Evolutionary conservation across 2,113 vertebrate genomes (phyloP).

Genomic region (Cephalopterus ornatus): DNA sequence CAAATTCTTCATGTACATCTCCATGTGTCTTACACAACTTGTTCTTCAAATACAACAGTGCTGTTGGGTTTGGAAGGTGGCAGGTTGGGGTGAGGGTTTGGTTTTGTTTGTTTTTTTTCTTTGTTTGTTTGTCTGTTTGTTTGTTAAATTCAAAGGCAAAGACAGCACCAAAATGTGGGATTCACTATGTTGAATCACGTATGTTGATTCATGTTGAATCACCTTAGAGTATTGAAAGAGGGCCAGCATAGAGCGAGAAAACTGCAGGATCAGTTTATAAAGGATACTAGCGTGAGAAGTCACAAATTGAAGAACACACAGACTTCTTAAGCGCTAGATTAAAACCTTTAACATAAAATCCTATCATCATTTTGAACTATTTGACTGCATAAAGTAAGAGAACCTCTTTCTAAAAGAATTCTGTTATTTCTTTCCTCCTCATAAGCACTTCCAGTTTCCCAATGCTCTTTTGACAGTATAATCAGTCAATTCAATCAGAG

Average conservation of each 20-base stretch:
- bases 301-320: conserved; percentile 31
- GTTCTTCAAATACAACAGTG: not conserved
- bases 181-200: not conserved
- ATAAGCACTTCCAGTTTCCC: conserved; percentile 65
- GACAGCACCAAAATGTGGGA: not conserved
- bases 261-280: not conserved
- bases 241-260: not conserved
- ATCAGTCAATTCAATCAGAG: conserved; percentile 87
- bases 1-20: not conserved
- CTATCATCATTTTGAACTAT: conserved; percentile 65
- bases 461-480: conserved; percentile 78
- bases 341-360: conserved; percentile 60
- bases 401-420: conserved; percentile 60
- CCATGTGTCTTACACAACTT: not conserved
- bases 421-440: conserved; percentile 62
- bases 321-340: conserved; percentile 50
- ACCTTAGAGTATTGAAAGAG: not conserved
- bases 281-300: not conserved
- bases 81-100: not conserved
- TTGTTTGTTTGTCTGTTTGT: not conserved
- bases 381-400: conserved; percentile 60
- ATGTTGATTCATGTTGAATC: not conserved
- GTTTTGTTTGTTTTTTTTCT: not conserved
- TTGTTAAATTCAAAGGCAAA: not conserved
- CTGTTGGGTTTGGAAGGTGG: not conserved